Evolutionary conservation across 2,888 invertebrate species (phyloP), one percentile per base, ranked within the genome.

Genomic region (Cetonia aurata): DNA sequence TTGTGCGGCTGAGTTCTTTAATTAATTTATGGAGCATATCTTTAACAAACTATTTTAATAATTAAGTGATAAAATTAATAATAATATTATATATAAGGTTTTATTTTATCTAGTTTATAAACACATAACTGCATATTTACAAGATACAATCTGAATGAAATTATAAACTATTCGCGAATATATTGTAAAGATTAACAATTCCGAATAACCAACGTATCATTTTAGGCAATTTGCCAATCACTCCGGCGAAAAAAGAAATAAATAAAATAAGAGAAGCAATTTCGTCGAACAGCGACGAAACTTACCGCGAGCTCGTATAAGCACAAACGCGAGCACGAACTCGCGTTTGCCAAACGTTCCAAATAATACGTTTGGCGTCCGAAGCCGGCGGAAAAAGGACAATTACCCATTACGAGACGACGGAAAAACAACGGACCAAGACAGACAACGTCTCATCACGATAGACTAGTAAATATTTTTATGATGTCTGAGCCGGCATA

Each of bases 401-500:
- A 60, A 60, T 60, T 60, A 46, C 60, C 60, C 46, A 60, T 60
- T 60, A 60, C 60, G 60, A 60, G 44, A 60, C 60, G 44, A 46
- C 60, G 60, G 60, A 46, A 42, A 65, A 48, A 62, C 62, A 62
- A 62, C 65, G 17, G 48, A 65, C 1, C 65, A 52, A 41, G 67
- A 52, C 52, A 50, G 67, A 67, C 42, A 55, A 67, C 67, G 55
- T 67, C 67, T 44, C 55, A 19, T 37, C 62, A 62, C 71, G 52
- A 67, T 69, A 69, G 68, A 69, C 68, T 46, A 41, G 59, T 69
- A 69, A 69, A 60, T 53, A 69, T 72, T 74, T 72, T 46, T 46
- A 44, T 46, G 62, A 62, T 62, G 62, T 55, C 68, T 57, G 74
- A 37, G 37, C 42, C 71, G 72, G 70, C 73, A 74, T 71, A 70